These are phyloP conservation scores for Catajapyx aquilonaris DNA, from an alignment of 1,140 invertebrate genomes.

Conservation along the genomic window DNA sequence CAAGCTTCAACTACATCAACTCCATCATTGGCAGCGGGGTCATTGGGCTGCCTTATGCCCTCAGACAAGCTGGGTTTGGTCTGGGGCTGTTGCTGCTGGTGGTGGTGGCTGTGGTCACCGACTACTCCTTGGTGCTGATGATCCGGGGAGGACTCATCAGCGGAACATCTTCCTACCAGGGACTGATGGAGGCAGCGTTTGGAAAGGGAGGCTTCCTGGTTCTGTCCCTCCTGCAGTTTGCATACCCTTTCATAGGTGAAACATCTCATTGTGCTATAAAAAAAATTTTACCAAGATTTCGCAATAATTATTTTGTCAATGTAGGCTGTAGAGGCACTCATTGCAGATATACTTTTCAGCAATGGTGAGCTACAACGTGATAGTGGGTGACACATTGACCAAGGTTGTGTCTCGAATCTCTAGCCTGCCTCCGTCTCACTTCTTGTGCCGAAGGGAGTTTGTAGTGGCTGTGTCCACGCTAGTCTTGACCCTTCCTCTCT, in stretches of 20 bases:
- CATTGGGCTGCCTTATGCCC: slow-evolving; percentile 67
- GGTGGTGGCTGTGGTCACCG: slow-evolving; percentile 55
- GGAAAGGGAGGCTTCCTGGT: slow-evolving; percentile 58
- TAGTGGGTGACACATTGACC: slow-evolving; percentile 71
- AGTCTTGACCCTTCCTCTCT: slow-evolving; percentile 56
- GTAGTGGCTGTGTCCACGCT: slow-evolving; percentile 55
- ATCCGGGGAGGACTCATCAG: slow-evolving; percentile 58
- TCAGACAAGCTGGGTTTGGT: slow-evolving; percentile 59
- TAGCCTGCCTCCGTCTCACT: slow-evolving; percentile 23
- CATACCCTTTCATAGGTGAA: slow-evolving; percentile 71
- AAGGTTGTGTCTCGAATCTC: slow-evolving; percentile 51
- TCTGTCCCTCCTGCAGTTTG: slow-evolving; percentile 54
- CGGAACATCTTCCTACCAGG: slow-evolving; percentile 63
- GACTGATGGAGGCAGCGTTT: slow-evolving; percentile 61
- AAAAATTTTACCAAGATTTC: neutral
- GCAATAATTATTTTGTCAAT: slow-evolving; percentile 3
- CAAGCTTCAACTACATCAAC: slow-evolving; percentile 81
- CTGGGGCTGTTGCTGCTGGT: slow-evolving; percentile 48
- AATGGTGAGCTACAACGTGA: slow-evolving; percentile 79
- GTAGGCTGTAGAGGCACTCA: slow-evolving; percentile 1
- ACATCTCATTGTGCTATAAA: neutral
- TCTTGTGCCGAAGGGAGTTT: slow-evolving; percentile 45
- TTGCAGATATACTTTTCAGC: slow-evolving; percentile 31
- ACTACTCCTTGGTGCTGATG: slow-evolving; percentile 67
- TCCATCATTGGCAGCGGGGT: slow-evolving; percentile 81